A percentile compares a stretch with the other conserved stretches of the same genome.
Conservation (phyloP, 1,140 invertebrate genomes). For the Bursaphelenchus mucronatus region DNA sequence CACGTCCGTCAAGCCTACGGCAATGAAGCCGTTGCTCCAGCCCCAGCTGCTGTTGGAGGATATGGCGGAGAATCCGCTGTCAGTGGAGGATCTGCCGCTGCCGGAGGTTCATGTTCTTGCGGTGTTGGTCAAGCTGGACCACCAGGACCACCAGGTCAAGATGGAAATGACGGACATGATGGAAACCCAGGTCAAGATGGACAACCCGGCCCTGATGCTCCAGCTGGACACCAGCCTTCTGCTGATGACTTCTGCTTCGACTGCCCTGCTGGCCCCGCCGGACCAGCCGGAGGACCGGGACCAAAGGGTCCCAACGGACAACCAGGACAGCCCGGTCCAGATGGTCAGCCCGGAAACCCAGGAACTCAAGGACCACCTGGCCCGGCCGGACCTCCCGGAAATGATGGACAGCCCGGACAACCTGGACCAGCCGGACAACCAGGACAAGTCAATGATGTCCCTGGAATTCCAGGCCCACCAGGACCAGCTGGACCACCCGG, state of each 20-base stretch:
- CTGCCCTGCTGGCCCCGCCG: slow-evolving; percentile 23
- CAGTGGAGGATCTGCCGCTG: slow-evolving; percentile 7
- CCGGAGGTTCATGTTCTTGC: slow-evolving; percentile 23
- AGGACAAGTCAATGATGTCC: slow-evolving; percentile 15
- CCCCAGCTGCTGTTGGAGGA: slow-evolving; percentile 19
- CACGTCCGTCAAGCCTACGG: neutral
- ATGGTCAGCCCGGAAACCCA: neutral
- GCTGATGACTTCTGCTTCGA: slow-evolving; percentile 34
- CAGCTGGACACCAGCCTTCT: slow-evolving; percentile 20
- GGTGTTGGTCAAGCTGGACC: slow-evolving; percentile 19
- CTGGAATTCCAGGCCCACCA: neutral
- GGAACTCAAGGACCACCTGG: slow-evolving; percentile 10
- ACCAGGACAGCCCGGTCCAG: neutral
- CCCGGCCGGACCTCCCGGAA: slow-evolving; percentile 8
- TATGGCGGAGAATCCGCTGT: slow-evolving; percentile 18
- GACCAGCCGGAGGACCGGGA: slow-evolving; percentile 5
- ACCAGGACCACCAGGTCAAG: slow-evolving; percentile 6
- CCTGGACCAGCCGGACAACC: slow-evolving; percentile 11
- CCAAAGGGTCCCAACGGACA: neutral
- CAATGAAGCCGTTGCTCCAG: slow-evolving; percentile 10
- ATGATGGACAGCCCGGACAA: slow-evolving; percentile 9
- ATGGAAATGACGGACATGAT: slow-evolving; percentile 19
- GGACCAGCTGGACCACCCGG: neutral
- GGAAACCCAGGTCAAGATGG: slow-evolving; percentile 17
- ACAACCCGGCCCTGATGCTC: slow-evolving; percentile 27